Percentiles rank a stretch among this genome's conserved stretches.
phyloP scores from a whole-genome alignment of 1,140 invertebrate species.

The Pseudomyrmex concolor region DNA sequence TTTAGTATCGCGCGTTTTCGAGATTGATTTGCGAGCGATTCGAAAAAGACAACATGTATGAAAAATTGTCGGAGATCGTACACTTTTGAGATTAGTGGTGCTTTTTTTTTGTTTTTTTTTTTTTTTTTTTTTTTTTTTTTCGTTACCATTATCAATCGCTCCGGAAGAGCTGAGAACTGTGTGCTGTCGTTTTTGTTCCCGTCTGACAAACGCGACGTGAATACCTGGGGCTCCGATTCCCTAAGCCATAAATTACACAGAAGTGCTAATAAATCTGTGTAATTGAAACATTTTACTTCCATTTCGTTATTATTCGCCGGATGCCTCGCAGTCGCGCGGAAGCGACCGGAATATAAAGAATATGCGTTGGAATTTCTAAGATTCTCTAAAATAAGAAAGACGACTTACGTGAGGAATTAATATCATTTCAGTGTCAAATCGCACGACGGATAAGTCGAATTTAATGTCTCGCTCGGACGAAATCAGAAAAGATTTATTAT shows the following conservation, averaged over 20 bases:
- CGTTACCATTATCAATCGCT: conserved; percentile 29
- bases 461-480: not conserved
- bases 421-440: not conserved
- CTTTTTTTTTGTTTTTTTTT: no score
- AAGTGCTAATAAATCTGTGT: conserved; percentile 43
- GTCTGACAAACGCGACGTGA: conserved; percentile 36
- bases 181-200: conserved; percentile 13
- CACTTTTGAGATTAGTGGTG: not conserved
- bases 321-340: conserved; percentile 15
- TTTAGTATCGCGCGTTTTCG: not conserved
- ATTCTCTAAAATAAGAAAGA: not conserved
- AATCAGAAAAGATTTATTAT: not conserved
- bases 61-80: not conserved
- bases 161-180: conserved; percentile 13
- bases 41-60: conserved; percentile 2
- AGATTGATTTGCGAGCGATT: not conserved
- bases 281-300: conserved; percentile 52
- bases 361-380: conserved; percentile 1
- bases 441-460: no score
- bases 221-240: conserved; percentile 27
- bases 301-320: conserved; percentile 32
- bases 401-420: not conserved
- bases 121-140: no score
- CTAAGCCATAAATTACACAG: conserved; percentile 17
- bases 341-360: conserved; percentile 10